These are phyloP conservation scores for Molorchus minor DNA, from an alignment of 2,888 invertebrate genomes.

Conservation along the genomic window DNA sequence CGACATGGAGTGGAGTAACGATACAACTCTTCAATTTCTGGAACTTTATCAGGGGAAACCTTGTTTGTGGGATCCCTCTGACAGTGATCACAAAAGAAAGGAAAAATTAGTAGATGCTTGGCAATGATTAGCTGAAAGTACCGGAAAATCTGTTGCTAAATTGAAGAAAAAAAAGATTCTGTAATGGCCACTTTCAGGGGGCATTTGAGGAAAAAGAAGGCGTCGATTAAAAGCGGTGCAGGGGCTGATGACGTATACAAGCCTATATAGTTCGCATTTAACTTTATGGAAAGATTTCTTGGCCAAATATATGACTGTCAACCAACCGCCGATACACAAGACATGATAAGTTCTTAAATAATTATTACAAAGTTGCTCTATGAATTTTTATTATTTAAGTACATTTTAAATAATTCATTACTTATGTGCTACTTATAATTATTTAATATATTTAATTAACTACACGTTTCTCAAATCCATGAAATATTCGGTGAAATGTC, in stretches of 20 bases:
- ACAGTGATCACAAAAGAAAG: conserved; percentile 18
- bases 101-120: conserved; percentile 24
- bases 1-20: neutral
- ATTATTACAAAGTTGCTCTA: conserved; percentile 8
- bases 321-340: neutral
- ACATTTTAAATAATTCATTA: neutral
- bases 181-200: conserved; percentile 34
- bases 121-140: conserved; percentile 18
- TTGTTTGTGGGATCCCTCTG: conserved; percentile 22
- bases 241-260: conserved; percentile 29
- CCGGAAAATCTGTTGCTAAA: conserved; percentile 20
- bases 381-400: conserved; percentile 8
- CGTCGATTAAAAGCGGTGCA: conserved; percentile 32
- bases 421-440: too few species aligned
- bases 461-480: conserved; percentile 5
- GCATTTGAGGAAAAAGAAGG: conserved; percentile 29
- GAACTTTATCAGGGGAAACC: conserved; percentile 22
- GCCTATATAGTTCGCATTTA: conserved; percentile 39
- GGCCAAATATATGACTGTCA: conserved; percentile 6
- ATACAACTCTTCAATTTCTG: neutral
- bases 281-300: conserved; percentile 36
- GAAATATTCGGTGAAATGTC: conserved; percentile 17
- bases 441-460: neutral
- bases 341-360: neutral
- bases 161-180: conserved; percentile 30